These are phyloP conservation scores for Nannobrachium achirus DNA, from an alignment of 2,113 vertebrate species.

Conservation along the genomic window DNA sequence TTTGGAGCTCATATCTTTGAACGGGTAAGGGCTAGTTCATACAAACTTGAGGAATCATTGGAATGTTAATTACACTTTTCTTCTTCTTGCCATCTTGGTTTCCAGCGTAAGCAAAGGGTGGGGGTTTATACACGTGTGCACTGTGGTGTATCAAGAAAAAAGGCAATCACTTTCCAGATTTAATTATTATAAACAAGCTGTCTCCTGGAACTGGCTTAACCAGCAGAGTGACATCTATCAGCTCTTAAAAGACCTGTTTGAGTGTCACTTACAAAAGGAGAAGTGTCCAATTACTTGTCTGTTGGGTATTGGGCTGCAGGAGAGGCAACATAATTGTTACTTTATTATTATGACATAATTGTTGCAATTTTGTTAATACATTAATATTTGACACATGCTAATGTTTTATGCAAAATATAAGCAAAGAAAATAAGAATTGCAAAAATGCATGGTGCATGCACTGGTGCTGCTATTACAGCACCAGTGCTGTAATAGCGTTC, in stretches of 20 bases:
- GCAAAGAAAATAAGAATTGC: no score
- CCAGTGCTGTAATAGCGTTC: neutral
- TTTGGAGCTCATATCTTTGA: no score
- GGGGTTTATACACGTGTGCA: neutral
- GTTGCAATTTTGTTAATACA: neutral
- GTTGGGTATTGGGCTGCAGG: neutral
- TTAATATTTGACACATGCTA: neutral
- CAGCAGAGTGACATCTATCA: neutral
- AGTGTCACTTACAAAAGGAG: neutral
- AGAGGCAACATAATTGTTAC: neutral
- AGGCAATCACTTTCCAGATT: neutral
- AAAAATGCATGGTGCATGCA: neutral
- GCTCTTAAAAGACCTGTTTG: neutral
- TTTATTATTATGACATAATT: neutral
- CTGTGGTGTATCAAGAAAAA: neutral
- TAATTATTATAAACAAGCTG: constrained; percentile 6
- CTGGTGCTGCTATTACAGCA: neutral
- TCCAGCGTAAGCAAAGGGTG: neutral
- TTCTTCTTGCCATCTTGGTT: neutral
- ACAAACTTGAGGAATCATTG: constrained; percentile 33
- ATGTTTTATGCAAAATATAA: neutral
- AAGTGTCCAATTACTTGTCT: constrained; percentile 19
- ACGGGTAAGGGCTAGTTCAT: no score
- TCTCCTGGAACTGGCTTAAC: neutral
- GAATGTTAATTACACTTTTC: constrained; percentile 41